phyloP scores from a whole-genome alignment of 2,888 invertebrate genomes.

The Spodoptera exigua region DNA sequence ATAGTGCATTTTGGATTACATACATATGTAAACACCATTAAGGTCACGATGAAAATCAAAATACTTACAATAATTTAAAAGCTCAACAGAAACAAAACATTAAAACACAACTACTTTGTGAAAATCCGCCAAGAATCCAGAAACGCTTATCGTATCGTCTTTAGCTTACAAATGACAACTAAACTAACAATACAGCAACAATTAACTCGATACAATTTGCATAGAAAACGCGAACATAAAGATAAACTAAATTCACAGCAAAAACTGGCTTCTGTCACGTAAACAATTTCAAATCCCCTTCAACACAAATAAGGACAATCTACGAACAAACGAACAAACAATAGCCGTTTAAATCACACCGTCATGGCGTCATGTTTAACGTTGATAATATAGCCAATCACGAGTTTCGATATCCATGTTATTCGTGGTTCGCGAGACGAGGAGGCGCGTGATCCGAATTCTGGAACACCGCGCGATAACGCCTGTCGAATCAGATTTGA shows the following conservation, averaged over 20 bases:
- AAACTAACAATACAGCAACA: constrained; percentile 13
- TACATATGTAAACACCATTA: too few relatives aligned
- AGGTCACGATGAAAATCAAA: too few relatives aligned
- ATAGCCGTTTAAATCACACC: constrained; percentile 58
- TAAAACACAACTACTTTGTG: too few relatives aligned
- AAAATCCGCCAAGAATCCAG: too few relatives aligned
- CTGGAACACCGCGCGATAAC: constrained; percentile 72
- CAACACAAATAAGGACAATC: constrained; percentile 47
- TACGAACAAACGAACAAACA: constrained; percentile 47
- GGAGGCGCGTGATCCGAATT: constrained; percentile 80
- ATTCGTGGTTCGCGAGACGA: constrained; percentile 70
- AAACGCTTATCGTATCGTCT: constrained; percentile 4
- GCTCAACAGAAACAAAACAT: too few relatives aligned
- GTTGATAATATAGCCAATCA: constrained; percentile 82
- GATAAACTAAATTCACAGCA: constrained; percentile 38
- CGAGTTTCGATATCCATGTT: constrained; percentile 74
- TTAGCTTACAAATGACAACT: background rate
- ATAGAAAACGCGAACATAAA: constrained; percentile 39
- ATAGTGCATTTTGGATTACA: too few relatives aligned
- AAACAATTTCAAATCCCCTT: constrained; percentile 26
- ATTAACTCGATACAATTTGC: constrained; percentile 38
- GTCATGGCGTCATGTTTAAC: constrained; percentile 68
- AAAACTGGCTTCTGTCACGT: constrained; percentile 47
- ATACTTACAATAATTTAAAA: too few relatives aligned
- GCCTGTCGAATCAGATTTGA: constrained; percentile 84